Base-by-base conservation (phyloP, 2,113 vertebrate species). In the Calidris pygmaea region DNA sequence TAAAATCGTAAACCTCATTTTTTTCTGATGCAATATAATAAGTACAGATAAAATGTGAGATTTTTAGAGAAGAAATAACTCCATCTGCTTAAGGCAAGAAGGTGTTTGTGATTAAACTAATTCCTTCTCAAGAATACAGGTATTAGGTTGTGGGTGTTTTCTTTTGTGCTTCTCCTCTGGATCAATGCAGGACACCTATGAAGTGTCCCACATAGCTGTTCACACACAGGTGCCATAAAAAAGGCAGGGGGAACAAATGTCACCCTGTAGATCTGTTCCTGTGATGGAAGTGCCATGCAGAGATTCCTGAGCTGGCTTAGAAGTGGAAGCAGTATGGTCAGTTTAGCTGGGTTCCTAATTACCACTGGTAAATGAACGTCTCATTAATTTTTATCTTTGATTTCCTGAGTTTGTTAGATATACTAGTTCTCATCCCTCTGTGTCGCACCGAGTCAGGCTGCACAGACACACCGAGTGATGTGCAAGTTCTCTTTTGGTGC, bases 1-100 rank as follows among this genome's bases (percentile, higher is more conserved):
- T 59, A 83, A 91, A 95, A 78, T 60, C 50, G 12, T 84, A 79
- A 62, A 66, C 23, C 27, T 95, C 16, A 1, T 87, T 97, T 95
- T 76, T 8, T 84, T 47, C 87, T 87, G 56, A 72, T 74, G 21
- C 55, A 58, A 34, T 90, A 29, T 82, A 81, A 84, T 14, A 52
- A 87, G 32, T 60, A 30, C 1, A 52, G 47, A 76, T 87, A 80
- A 96, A 93, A 87, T 8, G 2, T 59, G 39, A 43, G 16, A 56
- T 75, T 96, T 89, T 75, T 85, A 56, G 24, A 72, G 60, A 72
- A 85, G 15, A 60, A 58, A 22, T 80, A 90, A 95, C 10, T 88
- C 27, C 8, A 3, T 66, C 7, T 71, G 9, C 67, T 81, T 67
- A 71, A 70, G 34, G 37, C 15, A 82, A 82, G 24, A 72, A 79